Base-by-base conservation (phyloP, 2,888 invertebrate species). In the Thereva unica region DNA sequence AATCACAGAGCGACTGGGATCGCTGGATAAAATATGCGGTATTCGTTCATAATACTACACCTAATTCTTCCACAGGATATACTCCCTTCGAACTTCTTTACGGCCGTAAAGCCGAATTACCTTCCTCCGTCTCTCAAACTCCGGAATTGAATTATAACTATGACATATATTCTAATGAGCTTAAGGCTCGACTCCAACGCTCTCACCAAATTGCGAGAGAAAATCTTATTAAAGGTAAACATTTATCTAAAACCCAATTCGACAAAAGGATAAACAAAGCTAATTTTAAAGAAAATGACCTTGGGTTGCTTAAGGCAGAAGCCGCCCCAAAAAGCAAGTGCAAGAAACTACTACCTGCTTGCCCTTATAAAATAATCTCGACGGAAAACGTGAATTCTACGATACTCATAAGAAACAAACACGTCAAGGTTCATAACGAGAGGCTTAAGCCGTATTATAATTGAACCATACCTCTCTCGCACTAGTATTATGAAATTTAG, bases 21-120 rank as follows among this genome's bases (percentile, higher is more conserved):
- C 23, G 23, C 23, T 23, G 23, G 23, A 23, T 23, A 23, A 23
- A 23, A 23, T 23, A 23, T 23, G 50, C 6, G 1, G 34, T 50
- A 2, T 50, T 34, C 34, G 50, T 34, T 5, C 35, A 53, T 38
- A 53, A 53, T n/a, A 53, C 53, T 5, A 53, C 53, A 4, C 53
- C 53, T 10, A 9, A 47, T 10, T 47, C 47, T 3, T 47, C 7
- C n/a, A 47, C 47, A n/a, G 12, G 12, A 10, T 47, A 47, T 47
- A 47, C 47, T 5, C 47, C 47, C 10, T 47, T 47, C 10, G 47
- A 47, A 47, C 47, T 47, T 47, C n/a, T 47, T n/a, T 47, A 10
- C 10, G 47, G 47, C 9, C n/a, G 47, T 10, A 47, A 47, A 10
- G 47, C 12, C n/a, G 10, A 10, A 2, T 10, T 47, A 12, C 47